These are phyloP conservation scores for Athalia rosae DNA, from an alignment of 2,888 invertebrate species.

Conservation along the genomic window DNA sequence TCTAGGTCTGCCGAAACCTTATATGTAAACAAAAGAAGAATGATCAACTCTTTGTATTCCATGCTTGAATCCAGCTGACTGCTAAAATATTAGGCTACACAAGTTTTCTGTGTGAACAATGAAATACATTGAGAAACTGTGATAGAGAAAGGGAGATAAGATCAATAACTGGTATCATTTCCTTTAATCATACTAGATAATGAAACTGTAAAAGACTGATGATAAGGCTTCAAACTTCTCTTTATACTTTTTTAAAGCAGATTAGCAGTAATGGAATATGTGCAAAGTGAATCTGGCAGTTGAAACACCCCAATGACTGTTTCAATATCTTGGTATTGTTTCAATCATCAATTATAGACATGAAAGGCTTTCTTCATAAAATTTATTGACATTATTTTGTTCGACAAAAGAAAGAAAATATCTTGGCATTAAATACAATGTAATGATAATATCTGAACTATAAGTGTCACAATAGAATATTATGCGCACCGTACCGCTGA, in stretches of 20 bases:
- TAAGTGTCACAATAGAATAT: not conserved
- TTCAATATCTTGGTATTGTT: not conserved
- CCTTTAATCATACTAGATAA: conserved; percentile 30
- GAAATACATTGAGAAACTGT: not conserved
- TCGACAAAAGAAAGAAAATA: not conserved
- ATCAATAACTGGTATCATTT: conserved; percentile 19
- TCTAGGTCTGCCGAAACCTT: conserved; percentile 27
- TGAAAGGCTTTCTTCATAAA: not conserved
- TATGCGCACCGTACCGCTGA: not conserved
- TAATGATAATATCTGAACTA: not conserved
- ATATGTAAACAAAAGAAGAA: conserved; percentile 13
- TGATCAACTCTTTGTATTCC: conserved; percentile 22
- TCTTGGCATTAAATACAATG: not conserved
- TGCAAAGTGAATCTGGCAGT: not conserved
- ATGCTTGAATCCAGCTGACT: conserved; percentile 9
- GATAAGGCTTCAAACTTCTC: no score
- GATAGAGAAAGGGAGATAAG: conserved; percentile 34
- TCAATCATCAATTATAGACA: not conserved
- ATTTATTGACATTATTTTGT: not conserved
- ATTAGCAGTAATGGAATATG: not conserved
- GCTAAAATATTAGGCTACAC: not conserved
- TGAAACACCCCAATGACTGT: not conserved
- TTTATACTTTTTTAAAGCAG: not conserved
- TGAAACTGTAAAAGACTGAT: conserved; percentile 10
- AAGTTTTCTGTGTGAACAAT: conserved; percentile 12